Evolutionary conservation across 2,113 vertebrate species (phyloP).

Genomic region (Galeopterus variegatus): DNA sequence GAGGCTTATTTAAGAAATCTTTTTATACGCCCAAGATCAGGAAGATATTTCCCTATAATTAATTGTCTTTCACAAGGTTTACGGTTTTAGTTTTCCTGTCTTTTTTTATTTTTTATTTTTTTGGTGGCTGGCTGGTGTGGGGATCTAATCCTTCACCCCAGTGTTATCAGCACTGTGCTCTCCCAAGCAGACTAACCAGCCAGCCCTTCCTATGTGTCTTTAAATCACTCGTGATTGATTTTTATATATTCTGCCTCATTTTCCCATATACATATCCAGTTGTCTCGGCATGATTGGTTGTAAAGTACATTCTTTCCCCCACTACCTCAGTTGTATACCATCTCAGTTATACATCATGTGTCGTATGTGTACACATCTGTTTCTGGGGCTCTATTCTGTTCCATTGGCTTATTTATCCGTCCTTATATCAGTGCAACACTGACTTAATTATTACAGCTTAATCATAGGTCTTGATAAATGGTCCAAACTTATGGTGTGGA

Average conservation of each 20-base stretch:
- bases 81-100: neutral
- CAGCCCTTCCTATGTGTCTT: neutral
- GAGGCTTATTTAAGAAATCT: neutral
- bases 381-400: neutral
- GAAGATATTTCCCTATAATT: neutral
- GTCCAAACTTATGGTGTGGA: neutral
- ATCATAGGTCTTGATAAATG: neutral
- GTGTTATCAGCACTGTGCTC: too few relatives aligned
- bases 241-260: neutral
- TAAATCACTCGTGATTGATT: neutral
- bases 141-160: too few relatives aligned
- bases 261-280: neutral
- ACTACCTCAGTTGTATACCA: too few relatives aligned
- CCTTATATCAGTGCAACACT: neutral
- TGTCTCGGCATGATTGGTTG: neutral
- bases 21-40: neutral
- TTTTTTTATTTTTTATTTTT: neutral
- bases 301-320: neutral
- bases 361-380: neutral
- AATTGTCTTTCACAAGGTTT: neutral
- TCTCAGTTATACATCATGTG: fast-evolving
- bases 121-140: too few relatives aligned
- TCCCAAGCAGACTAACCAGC: too few relatives aligned
- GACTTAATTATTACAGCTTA: neutral
- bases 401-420: neutral